A percentile compares a stretch with the other conserved stretches of the same genome.
These are phyloP conservation scores for Porites rus DNA, from an alignment of 92 coral and sea anemone genomes.

Conservation along the genomic window DNA sequence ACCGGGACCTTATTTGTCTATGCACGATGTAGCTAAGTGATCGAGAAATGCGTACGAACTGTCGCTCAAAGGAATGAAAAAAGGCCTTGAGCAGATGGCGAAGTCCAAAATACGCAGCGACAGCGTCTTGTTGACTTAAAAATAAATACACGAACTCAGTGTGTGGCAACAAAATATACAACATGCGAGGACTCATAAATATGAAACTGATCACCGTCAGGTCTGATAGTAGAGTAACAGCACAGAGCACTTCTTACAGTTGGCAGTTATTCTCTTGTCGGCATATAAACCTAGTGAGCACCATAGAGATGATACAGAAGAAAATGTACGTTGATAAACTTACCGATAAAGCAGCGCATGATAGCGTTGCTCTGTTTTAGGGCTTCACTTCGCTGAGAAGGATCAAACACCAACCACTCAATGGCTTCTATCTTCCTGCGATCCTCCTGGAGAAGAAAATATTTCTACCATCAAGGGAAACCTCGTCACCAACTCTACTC, in stretches of 20 bases:
- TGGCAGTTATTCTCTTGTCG: not conserved
- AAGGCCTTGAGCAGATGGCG: too few species aligned
- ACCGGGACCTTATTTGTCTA: too few species aligned
- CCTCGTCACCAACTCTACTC: not conserved
- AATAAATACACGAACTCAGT: too few species aligned
- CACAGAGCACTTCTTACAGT: not conserved
- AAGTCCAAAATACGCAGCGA: too few species aligned
- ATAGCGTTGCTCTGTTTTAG: constrained; percentile 97
- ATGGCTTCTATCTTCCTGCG: constrained; percentile 95
- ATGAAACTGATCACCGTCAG: too few species aligned
- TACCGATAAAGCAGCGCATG: constrained; percentile 96
- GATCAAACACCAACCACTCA: constrained; percentile 99
- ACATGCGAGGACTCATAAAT: too few species aligned
- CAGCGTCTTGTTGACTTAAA: too few species aligned
- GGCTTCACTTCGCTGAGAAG: constrained; percentile 98
- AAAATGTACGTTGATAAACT: constrained; percentile 9
- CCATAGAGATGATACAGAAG: not conserved
- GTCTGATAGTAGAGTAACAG: too few species aligned
- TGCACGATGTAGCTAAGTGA: too few species aligned
- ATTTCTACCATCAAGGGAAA: not conserved
- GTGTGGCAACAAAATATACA: too few species aligned
- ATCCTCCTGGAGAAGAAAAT: constrained; percentile 77
- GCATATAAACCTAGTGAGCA: not conserved
- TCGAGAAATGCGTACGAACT: too few species aligned
- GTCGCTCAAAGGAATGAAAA: too few species aligned